Base-by-base conservation (phyloP, 2,888 invertebrate genomes). In the Embidobia sp. region DNA sequence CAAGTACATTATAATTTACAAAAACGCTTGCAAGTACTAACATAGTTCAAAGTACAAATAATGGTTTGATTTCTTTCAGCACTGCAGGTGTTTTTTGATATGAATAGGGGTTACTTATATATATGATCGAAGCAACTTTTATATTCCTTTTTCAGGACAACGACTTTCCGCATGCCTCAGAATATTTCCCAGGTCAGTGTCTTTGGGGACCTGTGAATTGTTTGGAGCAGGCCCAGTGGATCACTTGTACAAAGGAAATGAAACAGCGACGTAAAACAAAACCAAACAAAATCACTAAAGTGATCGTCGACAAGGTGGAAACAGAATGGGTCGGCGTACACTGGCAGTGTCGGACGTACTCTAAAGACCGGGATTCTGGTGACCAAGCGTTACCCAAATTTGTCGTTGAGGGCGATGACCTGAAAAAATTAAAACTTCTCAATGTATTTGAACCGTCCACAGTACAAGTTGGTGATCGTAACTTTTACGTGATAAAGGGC, bases 391-490 rank as follows among this genome's bases (percentile, higher is more conserved):
- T 95, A 80, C 95, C 95, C 7, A 94, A 93, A 82, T 91, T 91
- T 53, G 89, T 91, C n/a, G 91, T 95, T 0, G 90, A 92, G 85
- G 95, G 95, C 61, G 95, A 96, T 8, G 95, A 96, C 84, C 91
- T 97, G 16, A 94, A 94, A 86, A 94, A 95, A 83, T 90, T 98
- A 51, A 95, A 95, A 87, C 92, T 96, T 78, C 90, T 98, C 77
- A 97, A 96, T 86, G 94, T 96, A 64, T 96, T 96, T 84, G 95
- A 96, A 87, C 94, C 96, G 35, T 95, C 95, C 87, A 96, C 95
- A 80, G 91, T 97, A 81, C 97, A 98, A 91, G 94, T 98, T 40
- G 96, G 96, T 61, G 97, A 98, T 90, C 93, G 96, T 77, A 95
- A 95, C 89, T 95, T 95, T 89, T 94, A 98, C 86, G 94, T 94